A percentile compares a stretch with the other conserved stretches of the same genome.
These are phyloP conservation scores for Eidolon helvum DNA, from an alignment of 2,113 vertebrate species.

Conservation along the genomic window DNA sequence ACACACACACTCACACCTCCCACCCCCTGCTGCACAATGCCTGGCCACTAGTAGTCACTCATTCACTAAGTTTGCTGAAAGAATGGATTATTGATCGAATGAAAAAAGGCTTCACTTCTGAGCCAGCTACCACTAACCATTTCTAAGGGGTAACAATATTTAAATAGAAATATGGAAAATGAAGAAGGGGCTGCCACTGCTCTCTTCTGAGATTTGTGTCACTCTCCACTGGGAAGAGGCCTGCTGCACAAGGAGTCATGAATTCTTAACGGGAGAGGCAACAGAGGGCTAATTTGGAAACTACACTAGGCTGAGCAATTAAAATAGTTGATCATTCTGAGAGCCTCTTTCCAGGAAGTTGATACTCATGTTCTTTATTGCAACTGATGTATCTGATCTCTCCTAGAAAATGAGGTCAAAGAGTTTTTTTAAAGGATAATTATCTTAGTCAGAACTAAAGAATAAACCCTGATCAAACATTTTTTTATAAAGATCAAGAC, in stretches of 20 bases:
- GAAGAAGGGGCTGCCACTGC: not conserved
- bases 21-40: not conserved
- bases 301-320: not conserved
- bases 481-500: constrained; percentile 20
- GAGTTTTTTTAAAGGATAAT: not conserved
- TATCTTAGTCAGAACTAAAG: not conserved
- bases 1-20: no score
- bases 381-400: not conserved
- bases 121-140: not conserved
- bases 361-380: not conserved
- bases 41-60: not conserved
- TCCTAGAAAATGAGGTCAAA: not conserved
- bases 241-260: not conserved
- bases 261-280: not conserved
- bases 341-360: constrained; percentile 38
- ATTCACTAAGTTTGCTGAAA: not conserved
- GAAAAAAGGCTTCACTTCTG: not conserved
- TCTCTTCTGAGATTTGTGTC: not conserved
- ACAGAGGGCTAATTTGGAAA: not conserved
- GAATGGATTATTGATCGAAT: not conserved
- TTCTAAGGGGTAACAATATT: not conserved
- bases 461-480: not conserved
- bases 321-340: constrained; percentile 21
- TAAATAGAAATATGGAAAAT: not conserved
- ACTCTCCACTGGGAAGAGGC: not conserved